A percentile compares a stretch with the other conserved stretches of the same genome.
Conservation (phyloP, 2,797 vertebrate species). For the Meriones psammophilus region DNA sequence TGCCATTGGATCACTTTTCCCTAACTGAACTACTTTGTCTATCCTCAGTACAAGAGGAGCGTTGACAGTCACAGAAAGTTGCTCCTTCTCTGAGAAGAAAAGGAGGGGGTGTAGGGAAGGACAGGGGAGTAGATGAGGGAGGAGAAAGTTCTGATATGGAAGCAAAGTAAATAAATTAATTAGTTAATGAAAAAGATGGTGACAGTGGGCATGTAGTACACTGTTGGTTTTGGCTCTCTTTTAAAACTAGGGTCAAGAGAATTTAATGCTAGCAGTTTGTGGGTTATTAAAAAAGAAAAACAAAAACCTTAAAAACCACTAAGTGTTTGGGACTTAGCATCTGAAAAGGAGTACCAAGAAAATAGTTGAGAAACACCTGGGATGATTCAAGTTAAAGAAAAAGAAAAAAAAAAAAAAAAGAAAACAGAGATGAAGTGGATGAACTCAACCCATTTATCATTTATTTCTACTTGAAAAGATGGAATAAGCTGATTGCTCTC, state of each 20-base stretch:
- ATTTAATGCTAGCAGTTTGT: background rate
- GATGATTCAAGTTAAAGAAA: background rate
- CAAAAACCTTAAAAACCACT: background rate
- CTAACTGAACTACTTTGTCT: no score
- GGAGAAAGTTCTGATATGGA: no score
- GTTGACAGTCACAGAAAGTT: no score
- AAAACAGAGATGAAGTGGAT: slow-evolving; percentile 4
- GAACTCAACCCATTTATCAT: background rate
- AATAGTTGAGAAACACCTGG: background rate
- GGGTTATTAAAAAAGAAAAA: background rate
- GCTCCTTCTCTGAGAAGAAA: no score
- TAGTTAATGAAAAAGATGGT: background rate
- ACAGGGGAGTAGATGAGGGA: no score
- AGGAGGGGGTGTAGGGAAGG: no score
- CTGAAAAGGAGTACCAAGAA: slow-evolving; percentile 4
- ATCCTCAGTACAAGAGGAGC: no score
- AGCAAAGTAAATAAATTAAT: no score
- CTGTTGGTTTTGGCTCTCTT: background rate
- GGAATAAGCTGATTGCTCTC: slow-evolving; percentile 47
- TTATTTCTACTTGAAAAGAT: slow-evolving; percentile 55
- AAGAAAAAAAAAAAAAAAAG: background rate
- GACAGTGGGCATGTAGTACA: background rate
- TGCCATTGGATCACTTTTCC: no score
- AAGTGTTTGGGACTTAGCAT: background rate
- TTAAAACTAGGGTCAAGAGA: background rate